phyloP scores from a whole-genome alignment of 2,888 invertebrate genomes.

The Erpobdella octoculata region DNA sequence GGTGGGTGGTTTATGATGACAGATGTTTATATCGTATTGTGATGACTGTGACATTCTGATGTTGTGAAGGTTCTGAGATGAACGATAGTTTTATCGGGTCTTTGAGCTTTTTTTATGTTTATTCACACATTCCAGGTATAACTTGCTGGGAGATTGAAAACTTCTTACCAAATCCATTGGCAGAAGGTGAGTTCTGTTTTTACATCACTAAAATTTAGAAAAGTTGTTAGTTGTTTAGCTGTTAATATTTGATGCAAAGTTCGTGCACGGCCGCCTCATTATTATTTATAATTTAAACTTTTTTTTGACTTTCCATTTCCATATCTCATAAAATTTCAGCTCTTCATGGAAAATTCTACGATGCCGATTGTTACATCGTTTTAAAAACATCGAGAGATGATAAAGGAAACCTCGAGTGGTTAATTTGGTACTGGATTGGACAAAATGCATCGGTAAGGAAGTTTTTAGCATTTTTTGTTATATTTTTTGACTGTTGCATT shows the following conservation, averaged over 20 bases:
- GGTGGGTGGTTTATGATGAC: slow-evolving; percentile 50
- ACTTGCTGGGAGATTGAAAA: slow-evolving; percentile 99
- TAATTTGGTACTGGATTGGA: slow-evolving; percentile 99
- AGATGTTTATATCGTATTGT: background rate
- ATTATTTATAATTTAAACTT: too few relatives aligned
- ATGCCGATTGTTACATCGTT: slow-evolving; percentile 96
- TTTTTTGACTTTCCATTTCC: too few relatives aligned
- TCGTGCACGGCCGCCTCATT: too few relatives aligned
- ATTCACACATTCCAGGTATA: slow-evolving; percentile 56
- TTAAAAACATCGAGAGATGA: slow-evolving; percentile 79
- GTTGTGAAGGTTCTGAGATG: too few relatives aligned
- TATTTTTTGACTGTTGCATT: too few relatives aligned
- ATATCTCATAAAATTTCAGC: too few relatives aligned
- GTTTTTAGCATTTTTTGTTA: background rate
- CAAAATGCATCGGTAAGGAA: slow-evolving; percentile 76
- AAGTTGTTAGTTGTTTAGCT: background rate
- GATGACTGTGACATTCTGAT: too few relatives aligned
- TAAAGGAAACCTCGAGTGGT: slow-evolving; percentile 71
- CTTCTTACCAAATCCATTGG: slow-evolving; percentile 85
- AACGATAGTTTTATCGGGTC: too few relatives aligned
- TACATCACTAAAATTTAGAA: too few relatives aligned
- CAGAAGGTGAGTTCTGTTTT: slow-evolving; percentile 54
- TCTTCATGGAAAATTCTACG: slow-evolving; percentile 93
- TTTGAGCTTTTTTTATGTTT: too few relatives aligned
- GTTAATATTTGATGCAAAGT: background rate